Evolutionary conservation across 2,113 vertebrate species (phyloP).

Genomic region (Telmatochromis sp.): DNA sequence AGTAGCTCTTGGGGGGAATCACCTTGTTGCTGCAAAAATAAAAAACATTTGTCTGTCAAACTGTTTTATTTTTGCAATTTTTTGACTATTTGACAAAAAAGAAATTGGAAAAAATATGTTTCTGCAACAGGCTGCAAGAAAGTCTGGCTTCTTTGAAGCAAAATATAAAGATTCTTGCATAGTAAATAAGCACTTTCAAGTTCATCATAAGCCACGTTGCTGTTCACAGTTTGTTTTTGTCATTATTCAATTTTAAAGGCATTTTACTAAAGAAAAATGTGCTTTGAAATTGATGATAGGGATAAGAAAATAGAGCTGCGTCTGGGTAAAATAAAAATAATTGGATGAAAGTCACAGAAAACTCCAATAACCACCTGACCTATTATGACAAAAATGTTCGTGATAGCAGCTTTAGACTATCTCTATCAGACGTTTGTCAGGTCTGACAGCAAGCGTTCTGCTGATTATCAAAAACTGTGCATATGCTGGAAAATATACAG

Average conservation of each 20-base stretch:
- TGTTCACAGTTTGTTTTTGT: not conserved
- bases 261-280: not conserved
- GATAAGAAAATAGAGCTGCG: not conserved
- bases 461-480: not conserved
- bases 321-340: not conserved
- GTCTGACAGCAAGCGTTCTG: not conserved
- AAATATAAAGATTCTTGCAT: not conserved
- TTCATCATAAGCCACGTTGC: not conserved
- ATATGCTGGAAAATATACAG: not conserved
- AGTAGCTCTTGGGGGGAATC: not conserved
- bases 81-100: not conserved
- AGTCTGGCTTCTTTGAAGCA: not conserved
- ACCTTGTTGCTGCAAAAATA: not conserved
- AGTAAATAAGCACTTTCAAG: not conserved
- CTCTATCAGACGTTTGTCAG: not conserved
- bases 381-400: not conserved
- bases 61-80: not conserved
- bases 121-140: not conserved
- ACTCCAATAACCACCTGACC: not conserved
- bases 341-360: not conserved
- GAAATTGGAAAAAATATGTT: not conserved
- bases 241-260: not conserved
- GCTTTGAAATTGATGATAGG: not conserved
- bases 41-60: not conserved
- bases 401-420: not conserved